phyloP scores from a whole-genome alignment of 2,113 vertebrate species.

The Neolamprologus modestus region DNA sequence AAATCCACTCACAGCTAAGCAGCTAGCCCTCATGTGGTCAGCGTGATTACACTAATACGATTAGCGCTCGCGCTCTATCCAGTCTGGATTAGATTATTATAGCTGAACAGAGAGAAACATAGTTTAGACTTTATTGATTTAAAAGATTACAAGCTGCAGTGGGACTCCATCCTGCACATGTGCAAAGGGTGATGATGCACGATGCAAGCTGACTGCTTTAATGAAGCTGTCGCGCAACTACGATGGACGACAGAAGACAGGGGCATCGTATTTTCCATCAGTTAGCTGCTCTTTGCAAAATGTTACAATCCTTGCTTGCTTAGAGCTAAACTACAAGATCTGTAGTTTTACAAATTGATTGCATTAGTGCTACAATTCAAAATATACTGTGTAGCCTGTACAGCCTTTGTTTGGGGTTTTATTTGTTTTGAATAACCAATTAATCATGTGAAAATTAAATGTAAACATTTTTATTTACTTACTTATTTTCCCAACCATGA shows the following conservation, averaged over 20 bases:
- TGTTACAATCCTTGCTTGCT: background rate
- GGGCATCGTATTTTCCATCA: background rate
- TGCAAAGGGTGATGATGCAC: background rate
- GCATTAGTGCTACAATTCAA: background rate
- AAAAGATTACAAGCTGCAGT: constrained; percentile 37
- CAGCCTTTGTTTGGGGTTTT: background rate
- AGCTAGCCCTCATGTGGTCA: constrained; percentile 37
- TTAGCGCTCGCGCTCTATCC: constrained; percentile 39
- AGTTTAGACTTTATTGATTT: constrained; percentile 43
- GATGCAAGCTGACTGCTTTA: background rate
- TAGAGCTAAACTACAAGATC: background rate
- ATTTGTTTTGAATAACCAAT: background rate
- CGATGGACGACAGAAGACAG: background rate
- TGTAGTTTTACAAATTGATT: background rate
- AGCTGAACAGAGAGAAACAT: constrained; percentile 36
- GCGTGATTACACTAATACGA: constrained; percentile 57
- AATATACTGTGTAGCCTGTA: background rate
- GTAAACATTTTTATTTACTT: background rate
- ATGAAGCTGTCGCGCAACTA: background rate
- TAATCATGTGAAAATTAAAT: background rate
- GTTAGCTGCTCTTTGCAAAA: background rate
- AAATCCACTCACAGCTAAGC: constrained; percentile 53
- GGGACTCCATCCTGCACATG: background rate
- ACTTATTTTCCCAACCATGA: background rate
- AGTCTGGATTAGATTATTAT: constrained; percentile 28